Evolutionary conservation across 1,140 invertebrate species (phyloP).

Genomic region (Nautilus pompilius): DNA sequence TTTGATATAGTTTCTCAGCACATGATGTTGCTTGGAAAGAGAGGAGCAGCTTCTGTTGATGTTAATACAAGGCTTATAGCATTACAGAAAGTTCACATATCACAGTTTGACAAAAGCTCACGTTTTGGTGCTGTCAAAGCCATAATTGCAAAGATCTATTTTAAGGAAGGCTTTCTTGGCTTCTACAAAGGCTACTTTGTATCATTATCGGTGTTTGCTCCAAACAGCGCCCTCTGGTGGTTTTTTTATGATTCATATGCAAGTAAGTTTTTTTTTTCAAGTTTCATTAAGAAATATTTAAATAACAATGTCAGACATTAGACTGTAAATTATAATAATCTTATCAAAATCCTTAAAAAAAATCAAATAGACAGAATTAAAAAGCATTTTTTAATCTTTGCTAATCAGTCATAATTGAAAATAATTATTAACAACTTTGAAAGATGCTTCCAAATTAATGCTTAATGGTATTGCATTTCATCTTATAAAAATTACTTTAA

Average conservation of each 20-base stretch:
- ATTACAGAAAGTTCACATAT: conserved; percentile 31
- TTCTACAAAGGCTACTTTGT: conserved; percentile 93
- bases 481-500: too few relatives aligned
- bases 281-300: neutral
- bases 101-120: conserved; percentile 21
- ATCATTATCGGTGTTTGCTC: conserved; percentile 88
- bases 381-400: too few relatives aligned
- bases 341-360: too few relatives aligned
- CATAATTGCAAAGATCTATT: conserved; percentile 71
- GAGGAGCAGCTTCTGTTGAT: conserved; percentile 3
- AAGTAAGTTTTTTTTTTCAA: conserved; percentile 62
- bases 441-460: too few relatives aligned
- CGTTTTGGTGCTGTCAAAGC: conserved; percentile 34
- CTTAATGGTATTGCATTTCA: too few relatives aligned
- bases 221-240: conserved; percentile 96
- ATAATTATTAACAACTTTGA: too few relatives aligned
- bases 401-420: too few relatives aligned
- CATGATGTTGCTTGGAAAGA: conserved; percentile 82
- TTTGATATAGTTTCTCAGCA: conserved; percentile 96
- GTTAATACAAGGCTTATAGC: conserved; percentile 18
- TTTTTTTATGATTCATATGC: conserved; percentile 91
- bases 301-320: too few relatives aligned
- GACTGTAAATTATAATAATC: too few relatives aligned
- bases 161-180: conserved; percentile 76
- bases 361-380: too few relatives aligned